phyloP scores from a whole-genome alignment of 2,113 vertebrate species.

The Todiramphus saurophagus region DNA sequence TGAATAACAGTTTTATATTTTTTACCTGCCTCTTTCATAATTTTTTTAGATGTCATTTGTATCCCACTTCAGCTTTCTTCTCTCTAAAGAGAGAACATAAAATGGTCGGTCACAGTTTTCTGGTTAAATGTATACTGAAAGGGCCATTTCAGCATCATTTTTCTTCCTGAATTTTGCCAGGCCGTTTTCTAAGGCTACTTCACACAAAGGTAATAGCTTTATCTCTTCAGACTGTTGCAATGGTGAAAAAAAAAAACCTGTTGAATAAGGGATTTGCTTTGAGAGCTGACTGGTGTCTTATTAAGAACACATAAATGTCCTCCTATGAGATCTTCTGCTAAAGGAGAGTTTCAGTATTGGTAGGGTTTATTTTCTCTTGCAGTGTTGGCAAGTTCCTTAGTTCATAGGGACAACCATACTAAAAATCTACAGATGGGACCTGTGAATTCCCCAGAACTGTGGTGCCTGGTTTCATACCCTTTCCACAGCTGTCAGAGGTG shows the following conservation, averaged over 20 bases:
- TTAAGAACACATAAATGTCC: background rate
- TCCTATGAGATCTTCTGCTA: background rate
- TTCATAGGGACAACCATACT: rapidly evolving
- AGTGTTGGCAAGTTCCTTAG: background rate
- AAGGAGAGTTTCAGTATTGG: background rate
- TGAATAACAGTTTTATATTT: background rate
- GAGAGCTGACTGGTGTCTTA: background rate
- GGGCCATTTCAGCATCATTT: background rate
- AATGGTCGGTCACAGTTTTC: background rate
- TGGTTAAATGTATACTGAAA: background rate
- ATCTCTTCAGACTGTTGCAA: background rate
- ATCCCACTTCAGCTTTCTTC: background rate
- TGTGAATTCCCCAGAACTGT: rapidly evolving
- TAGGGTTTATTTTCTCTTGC: background rate
- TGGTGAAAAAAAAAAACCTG: background rate
- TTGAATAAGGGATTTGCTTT: background rate
- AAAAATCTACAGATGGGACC: rapidly evolving
- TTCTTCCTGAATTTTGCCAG: background rate
- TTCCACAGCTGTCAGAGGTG: background rate
- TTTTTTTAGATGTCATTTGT: background rate
- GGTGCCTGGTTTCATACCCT: background rate
- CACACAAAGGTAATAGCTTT: background rate
- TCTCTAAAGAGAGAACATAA: background rate
- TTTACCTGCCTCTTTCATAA: background rate
- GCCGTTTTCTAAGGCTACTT: background rate